A percentile compares a stretch with the other conserved stretches of the same genome.
These are phyloP conservation scores for Rostratula benghalensis DNA, from an alignment of 2,113 vertebrate species.

Conservation along the genomic window DNA sequence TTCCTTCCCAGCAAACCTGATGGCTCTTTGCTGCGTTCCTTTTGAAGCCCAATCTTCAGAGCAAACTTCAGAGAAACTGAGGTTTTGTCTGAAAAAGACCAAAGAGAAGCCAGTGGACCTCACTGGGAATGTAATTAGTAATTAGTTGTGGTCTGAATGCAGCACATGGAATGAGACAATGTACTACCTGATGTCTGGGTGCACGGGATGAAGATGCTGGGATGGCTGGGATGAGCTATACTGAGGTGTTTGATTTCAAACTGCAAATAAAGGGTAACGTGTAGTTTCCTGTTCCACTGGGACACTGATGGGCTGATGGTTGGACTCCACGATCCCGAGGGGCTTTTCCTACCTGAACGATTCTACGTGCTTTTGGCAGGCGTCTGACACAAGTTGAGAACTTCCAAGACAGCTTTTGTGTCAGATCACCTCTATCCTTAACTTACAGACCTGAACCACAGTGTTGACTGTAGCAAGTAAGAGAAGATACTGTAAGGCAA, in stretches of 20 bases:
- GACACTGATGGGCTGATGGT: too few relatives aligned
- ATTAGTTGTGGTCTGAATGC: accelerated
- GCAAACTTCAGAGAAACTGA: neutral
- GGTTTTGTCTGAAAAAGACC: neutral
- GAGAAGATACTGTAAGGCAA: neutral
- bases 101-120: neutral
- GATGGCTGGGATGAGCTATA: too few relatives aligned
- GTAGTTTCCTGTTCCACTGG: too few relatives aligned
- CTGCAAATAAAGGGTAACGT: neutral
- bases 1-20: neutral
- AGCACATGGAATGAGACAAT: accelerated
- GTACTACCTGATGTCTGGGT: neutral
- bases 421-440: neutral
- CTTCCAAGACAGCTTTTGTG: neutral
- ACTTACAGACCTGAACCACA: neutral
- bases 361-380: neutral
- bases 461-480: neutral
- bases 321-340: too few relatives aligned
- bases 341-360: too few relatives aligned
- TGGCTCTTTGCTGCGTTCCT: neutral
- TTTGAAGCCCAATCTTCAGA: neutral
- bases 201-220: accelerated
- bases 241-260: too few relatives aligned
- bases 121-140: neutral
- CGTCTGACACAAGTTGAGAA: neutral